A percentile compares a stretch with the other conserved stretches of the same genome.
phyloP scores from a whole-genome alignment of 2,888 invertebrate genomes.

The Myopa tessellatipennis region DNA sequence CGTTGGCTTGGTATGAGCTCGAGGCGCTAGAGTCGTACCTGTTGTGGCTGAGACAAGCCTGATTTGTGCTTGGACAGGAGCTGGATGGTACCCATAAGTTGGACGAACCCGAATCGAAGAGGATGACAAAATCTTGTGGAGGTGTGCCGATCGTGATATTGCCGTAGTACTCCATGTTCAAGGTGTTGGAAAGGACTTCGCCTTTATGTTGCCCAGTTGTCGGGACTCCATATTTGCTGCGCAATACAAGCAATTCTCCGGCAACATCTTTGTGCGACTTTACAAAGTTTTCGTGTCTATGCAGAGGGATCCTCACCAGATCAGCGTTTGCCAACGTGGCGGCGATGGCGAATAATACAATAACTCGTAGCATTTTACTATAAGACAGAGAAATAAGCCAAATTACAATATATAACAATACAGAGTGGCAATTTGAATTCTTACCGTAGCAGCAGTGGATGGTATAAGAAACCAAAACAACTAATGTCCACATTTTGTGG shows the following conservation, averaged over 20 bases:
- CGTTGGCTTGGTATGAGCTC: conserved; percentile 83
- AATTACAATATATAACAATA: too few species aligned
- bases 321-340: conserved; percentile 54
- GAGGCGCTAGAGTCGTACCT: conserved; percentile 93
- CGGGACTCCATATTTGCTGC: conserved; percentile 44
- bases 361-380: conserved; percentile 52
- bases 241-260: conserved; percentile 46
- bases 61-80: conserved; percentile 88
- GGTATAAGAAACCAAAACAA: too few species aligned
- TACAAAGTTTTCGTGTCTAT: conserved; percentile 53
- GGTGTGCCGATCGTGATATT: conserved; percentile 86
- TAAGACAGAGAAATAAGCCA: too few species aligned
- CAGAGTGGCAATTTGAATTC: too few species aligned
- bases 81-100: conserved; percentile 99
- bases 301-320: conserved; percentile 54
- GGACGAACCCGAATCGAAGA: conserved; percentile 89
- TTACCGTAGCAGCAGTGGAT: too few species aligned
- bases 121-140: conserved; percentile 89
- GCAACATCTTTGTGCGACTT: conserved; percentile 46
- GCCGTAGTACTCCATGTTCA: conserved; percentile 54
- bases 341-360: conserved; percentile 51
- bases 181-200: conserved; percentile 49
- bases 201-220: background rate
- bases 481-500: too few species aligned
- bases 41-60: conserved; percentile 94